Evolutionary conservation across 1,140 invertebrate species (phyloP).

Genomic region (Sipha flava): DNA sequence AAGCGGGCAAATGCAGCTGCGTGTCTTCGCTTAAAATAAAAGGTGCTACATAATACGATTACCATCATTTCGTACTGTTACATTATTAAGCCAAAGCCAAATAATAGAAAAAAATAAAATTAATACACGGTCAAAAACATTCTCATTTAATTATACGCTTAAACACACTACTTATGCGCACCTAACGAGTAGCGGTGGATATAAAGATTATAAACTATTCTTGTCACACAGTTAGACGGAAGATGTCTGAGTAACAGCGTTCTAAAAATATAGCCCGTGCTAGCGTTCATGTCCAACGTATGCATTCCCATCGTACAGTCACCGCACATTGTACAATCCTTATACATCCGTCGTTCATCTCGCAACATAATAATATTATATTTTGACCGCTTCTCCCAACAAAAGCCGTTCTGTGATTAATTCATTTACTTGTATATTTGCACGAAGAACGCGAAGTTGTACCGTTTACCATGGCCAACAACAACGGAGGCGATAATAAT

Average conservation of each 20-base stretch:
- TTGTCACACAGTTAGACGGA: neutral
- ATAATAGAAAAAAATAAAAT: neutral
- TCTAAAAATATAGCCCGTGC: constrained; percentile 26
- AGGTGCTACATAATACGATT: constrained; percentile 40
- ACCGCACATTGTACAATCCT: neutral
- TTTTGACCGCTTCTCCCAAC: neutral
- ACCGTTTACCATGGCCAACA: neutral
- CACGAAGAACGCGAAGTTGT: neutral
- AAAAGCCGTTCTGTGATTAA: too few species aligned
- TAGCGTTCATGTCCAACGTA: neutral
- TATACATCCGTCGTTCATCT: neutral
- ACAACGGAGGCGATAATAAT: neutral
- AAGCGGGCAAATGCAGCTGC: constrained; percentile 60
- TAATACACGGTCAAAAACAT: neutral
- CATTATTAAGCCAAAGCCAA: neutral
- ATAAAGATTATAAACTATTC: constrained; percentile 24
- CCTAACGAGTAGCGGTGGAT: neutral
- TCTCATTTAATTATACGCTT: constrained; percentile 3
- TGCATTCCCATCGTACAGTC: constrained; percentile 7
- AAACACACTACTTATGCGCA: neutral
- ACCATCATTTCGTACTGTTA: neutral
- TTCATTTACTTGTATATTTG: neutral
- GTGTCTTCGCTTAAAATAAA: constrained; percentile 51
- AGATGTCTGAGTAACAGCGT: constrained; percentile 27
- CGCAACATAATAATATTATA: neutral